These are phyloP conservation scores for cattle (Bos taurus) DNA, from an alignment of 2,113 vertebrate species.

Conservation along the genomic window ARS-UCD2.0 NC_037329.1:4749001-4749500, in stretches of 20 bases:
- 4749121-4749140: not conserved
- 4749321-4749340: not conserved
- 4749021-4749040: conserved; percentile 18
- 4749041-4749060: not conserved
- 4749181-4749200: not conserved
- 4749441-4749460: not conserved
- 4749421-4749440: not conserved
- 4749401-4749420: not conserved
- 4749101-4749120: not conserved
- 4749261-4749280: not conserved
- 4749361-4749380: not conserved
- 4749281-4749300: conserved; percentile 47
- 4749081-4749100: not conserved
- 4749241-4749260: not conserved
- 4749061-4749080: not conserved
- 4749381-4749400: not conserved
- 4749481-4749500: not conserved
- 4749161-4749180: not conserved
- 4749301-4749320: not conserved
- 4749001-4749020: not conserved
- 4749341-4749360: not conserved
- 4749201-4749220: not conserved
- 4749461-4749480: not conserved
- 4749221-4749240: not conserved
- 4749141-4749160: not conserved